Percentiles rank a stretch among this genome's conserved stretches.
These are phyloP conservation scores for Scaptomyza cyrtandrae DNA, from an alignment of 2,888 invertebrate genomes.

Conservation along the genomic window DNA sequence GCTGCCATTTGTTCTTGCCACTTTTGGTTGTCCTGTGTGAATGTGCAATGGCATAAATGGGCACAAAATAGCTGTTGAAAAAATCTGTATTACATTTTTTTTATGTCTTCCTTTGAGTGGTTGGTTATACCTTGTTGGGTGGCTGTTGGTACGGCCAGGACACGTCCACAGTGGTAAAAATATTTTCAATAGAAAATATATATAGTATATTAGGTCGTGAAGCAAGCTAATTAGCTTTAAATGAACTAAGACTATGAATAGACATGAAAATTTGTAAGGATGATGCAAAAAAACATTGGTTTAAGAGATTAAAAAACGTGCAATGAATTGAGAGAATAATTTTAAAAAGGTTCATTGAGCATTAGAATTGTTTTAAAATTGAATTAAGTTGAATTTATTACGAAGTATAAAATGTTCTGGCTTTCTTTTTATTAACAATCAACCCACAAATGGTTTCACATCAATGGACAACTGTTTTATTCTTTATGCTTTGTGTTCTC, in stretches of 20 bases:
- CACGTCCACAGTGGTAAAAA: conserved; percentile 50
- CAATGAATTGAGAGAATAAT: too few species aligned
- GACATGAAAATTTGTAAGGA: neutral
- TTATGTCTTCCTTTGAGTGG: conserved; percentile 52
- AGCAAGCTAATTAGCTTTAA: conserved; percentile 4
- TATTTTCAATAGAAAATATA: neutral
- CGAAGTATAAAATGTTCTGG: neutral
- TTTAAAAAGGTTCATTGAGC: neutral
- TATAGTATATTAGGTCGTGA: conserved; percentile 3
- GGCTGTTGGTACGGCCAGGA: conserved; percentile 22
- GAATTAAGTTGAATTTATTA: neutral
- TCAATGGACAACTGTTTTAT: conserved; percentile 26
- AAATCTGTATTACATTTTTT: conserved; percentile 17
- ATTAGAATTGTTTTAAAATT: neutral
- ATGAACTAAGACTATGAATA: neutral
- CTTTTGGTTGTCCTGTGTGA: conserved; percentile 28
- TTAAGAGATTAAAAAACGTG: neutral
- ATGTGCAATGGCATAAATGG: conserved; percentile 60
- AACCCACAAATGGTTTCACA: conserved; percentile 10
- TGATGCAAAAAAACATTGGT: neutral
- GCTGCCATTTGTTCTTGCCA: conserved; percentile 31
- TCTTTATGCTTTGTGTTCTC: conserved; percentile 1
- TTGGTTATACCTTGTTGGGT: conserved; percentile 41
- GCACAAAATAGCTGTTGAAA: conserved; percentile 50
- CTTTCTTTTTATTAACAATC: neutral